Evolutionary conservation across 2,113 vertebrate genomes (phyloP), one percentile per base, ranked within the genome.

Genomic region (Ardeotis arabs): DNA sequence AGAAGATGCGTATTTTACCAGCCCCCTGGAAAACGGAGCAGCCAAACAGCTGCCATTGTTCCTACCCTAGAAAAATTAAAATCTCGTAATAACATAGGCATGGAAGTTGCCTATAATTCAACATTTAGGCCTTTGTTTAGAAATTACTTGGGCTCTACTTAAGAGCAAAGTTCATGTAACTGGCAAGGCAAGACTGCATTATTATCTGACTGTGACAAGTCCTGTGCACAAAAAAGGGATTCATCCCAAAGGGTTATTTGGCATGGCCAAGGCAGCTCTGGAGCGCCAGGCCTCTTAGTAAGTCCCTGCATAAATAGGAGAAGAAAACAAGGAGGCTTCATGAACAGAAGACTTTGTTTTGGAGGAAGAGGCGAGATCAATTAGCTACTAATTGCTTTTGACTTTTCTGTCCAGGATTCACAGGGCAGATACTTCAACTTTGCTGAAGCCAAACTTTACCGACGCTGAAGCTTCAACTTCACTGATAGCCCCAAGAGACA

Each of bases 11-110:
- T 47, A 78, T 83, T 93, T n/a, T 68, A 86, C 44, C 80, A 78
- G 75, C 58, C 80, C 95, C 85, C 83, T 96, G 92, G 78, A 96
- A 97, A 96, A 91, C 16, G 59, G 86, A 91, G 94, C 89, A 76
- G 84, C 47, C 76, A 96, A 96, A 98, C 96, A 95, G 84, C 76
- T 89, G 88, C 87, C 92, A 91, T 97, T 98, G 91, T 98, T 77
- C 94, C 55, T 89, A 95, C 49, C 78, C 90, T 75, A 95, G 94
- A 92, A 97, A 97, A 97, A 97, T 95, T 76, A 97, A 96, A 90
- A 97, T 97, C 97, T 98, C 96, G 95, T 98, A 98, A 98, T 97
- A 98, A 97, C 95, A 97, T 97, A 97, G 98, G 98, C 98, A 98
- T 97, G 97, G 96, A 95, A 94, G 89, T 95, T 94, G 94, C 88